Percentiles rank a stretch among this genome's conserved stretches.
Evolutionary conservation across 2,797 vertebrate species (phyloP).

Genomic region (Lagothrix lagotricha): DNA sequence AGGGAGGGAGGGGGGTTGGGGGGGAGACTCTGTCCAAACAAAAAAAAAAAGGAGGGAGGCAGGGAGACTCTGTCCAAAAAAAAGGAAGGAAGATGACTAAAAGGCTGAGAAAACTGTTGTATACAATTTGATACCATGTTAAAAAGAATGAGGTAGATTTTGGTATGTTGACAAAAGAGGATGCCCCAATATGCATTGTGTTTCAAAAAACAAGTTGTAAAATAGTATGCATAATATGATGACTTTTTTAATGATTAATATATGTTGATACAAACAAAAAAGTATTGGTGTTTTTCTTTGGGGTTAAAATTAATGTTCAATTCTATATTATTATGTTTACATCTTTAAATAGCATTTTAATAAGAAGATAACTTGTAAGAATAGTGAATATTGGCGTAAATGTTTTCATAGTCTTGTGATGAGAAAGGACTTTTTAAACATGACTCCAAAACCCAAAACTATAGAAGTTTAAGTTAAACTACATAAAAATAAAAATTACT

Average conservation of each 20-base stretch:
- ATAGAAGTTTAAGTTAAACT: constrained; percentile 10
- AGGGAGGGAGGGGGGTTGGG: too few relatives aligned
- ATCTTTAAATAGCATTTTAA: too few relatives aligned
- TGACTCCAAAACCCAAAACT: not conserved
- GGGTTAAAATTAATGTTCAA: not conserved
- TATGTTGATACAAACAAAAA: not conserved
- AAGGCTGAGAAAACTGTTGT: not conserved
- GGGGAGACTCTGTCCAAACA: too few relatives aligned
- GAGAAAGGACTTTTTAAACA: not conserved
- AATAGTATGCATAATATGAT: not conserved
- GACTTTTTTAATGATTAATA: not conserved
- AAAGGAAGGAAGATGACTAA: not conserved
- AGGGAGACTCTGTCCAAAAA: not conserved
- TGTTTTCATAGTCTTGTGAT: too few relatives aligned
- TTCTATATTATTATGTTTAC: not conserved
- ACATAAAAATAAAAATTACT: not conserved
- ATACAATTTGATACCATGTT: not conserved
- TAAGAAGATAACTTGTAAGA: too few relatives aligned
- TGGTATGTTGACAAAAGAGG: not conserved
- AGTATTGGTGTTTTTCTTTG: not conserved
- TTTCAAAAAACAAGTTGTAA: not conserved
- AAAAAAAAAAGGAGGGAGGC: too few relatives aligned
- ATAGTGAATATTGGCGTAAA: too few relatives aligned
- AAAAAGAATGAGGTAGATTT: not conserved
- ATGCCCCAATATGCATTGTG: not conserved